A percentile compares a stretch with the other conserved stretches of the same genome.
Conservation (phyloP, 1,140 invertebrate genomes). For the Tetramorium parvispinum region DNA sequence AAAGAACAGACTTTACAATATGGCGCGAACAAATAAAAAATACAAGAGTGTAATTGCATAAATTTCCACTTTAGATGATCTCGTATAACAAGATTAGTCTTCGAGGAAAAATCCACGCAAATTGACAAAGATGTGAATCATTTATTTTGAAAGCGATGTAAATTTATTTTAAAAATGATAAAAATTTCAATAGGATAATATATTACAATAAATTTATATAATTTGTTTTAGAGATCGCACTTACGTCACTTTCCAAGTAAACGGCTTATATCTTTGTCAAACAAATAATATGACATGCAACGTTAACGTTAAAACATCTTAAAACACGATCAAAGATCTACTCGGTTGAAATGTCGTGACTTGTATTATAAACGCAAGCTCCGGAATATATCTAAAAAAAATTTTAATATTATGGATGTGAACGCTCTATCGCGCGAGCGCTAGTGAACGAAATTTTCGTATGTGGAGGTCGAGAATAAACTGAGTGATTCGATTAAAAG, state of each 20-base stretch:
- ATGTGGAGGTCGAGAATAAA: conserved; percentile 67
- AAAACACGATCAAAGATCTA: conserved; percentile 75
- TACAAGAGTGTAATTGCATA: background rate
- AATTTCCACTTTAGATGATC: background rate
- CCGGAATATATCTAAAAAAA: conserved; percentile 67
- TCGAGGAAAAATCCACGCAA: conserved; percentile 53
- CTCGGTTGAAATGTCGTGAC: conserved; percentile 73
- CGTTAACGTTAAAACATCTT: conserved; percentile 68
- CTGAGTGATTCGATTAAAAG: conserved; percentile 69
- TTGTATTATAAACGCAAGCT: conserved; percentile 70
- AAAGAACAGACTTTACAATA: background rate
- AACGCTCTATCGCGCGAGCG: conserved; percentile 67
- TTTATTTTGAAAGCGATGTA: background rate
- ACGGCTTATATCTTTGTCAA: conserved; percentile 61
- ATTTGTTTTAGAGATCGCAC: background rate
- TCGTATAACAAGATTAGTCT: conserved; percentile 23
- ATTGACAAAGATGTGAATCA: conserved; percentile 55
- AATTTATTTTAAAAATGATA: background rate
- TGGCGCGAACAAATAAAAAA: background rate
- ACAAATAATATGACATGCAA: conserved; percentile 77
- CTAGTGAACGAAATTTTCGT: conserved; percentile 69
- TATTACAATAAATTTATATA: background rate
- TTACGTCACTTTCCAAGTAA: conserved; percentile 3
- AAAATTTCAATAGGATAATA: background rate
- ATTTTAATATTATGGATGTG: conserved; percentile 53